Base-by-base conservation (phyloP, 2,888 invertebrate species). In the Thereva unica region DNA sequence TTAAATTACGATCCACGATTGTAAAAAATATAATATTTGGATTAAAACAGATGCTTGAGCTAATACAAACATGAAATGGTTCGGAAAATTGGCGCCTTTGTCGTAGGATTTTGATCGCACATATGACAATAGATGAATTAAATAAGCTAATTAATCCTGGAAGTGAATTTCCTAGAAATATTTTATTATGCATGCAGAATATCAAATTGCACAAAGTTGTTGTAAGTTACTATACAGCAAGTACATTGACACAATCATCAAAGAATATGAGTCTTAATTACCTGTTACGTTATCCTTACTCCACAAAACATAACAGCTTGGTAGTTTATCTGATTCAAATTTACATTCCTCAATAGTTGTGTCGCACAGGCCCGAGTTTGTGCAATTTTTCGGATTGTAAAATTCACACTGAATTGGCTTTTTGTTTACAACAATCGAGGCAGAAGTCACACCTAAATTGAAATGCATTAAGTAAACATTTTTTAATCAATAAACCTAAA, bases 271-370 rank as follows among this genome's bases (percentile, higher is more conserved):
- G 3, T 4, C 34, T 45, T 37, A 40, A 37, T 84, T 85, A 76
- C 89, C 89, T 45, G 88, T 87, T 50, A 80, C 78, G 74, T 85
- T 87, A 73, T 85, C 85, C 45, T 84, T 86, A 67, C 87, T 85
- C 95, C 95, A 95, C 0, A 94, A 79, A 0, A 90, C 92, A 78
- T 90, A 93, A 79, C 95, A 95, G 45, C 56, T 53, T 6, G 50
- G 45, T 68, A 88, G 85, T 75, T 92, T 92, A 61, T 89, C 88
- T 4, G 85, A 82, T 72, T 90, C 88, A 12, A 85, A 84, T 5
- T 85, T 82, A 67, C 80, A 80, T 54, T 72, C 73, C 69, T 78
- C 76, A 10, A 75, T 73, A 65, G 73, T 73, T 35, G 74, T 72
- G 59, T 83, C 84, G 77, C 94, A 94, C 75, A 86, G 85, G 40